Percentiles rank a stretch among this genome's conserved stretches.
These are phyloP conservation scores for Cordilura impudica DNA, from an alignment of 2,888 invertebrate species.

Conservation along the genomic window DNA sequence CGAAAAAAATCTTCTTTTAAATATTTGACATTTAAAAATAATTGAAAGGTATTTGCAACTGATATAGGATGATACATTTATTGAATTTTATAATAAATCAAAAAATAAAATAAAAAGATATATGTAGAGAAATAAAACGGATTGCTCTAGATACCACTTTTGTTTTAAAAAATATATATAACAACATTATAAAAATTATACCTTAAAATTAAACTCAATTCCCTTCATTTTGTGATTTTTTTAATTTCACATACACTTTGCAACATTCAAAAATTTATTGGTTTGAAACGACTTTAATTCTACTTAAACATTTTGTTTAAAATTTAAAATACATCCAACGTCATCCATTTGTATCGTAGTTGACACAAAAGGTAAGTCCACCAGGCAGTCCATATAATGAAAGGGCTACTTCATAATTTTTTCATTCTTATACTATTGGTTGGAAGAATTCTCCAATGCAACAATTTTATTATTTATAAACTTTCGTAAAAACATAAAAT, in stretches of 20 bases:
- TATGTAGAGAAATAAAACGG: background rate
- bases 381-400: too few species aligned
- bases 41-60: conserved; percentile 59
- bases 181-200: conserved; percentile 15
- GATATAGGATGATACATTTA: conserved; percentile 43
- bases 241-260: background rate
- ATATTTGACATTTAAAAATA: conserved; percentile 57
- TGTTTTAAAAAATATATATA: conserved; percentile 24
- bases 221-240: conserved; percentile 22
- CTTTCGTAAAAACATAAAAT: background rate
- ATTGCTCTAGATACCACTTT: conserved; percentile 48
- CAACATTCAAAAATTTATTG: background rate
- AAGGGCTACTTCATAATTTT: too few species aligned
- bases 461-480: background rate
- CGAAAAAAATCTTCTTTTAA: conserved; percentile 18
- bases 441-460: too few species aligned
- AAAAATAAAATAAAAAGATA: too few species aligned
- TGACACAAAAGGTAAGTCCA: too few species aligned
- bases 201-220: conserved; percentile 18
- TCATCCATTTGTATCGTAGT: too few species aligned
- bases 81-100: conserved; percentile 26
- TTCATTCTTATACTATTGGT: too few species aligned
- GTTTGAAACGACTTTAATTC: background rate
- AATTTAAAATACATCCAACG: too few species aligned
- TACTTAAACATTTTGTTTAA: background rate